Evolutionary conservation across 2,888 invertebrate species (phyloP).

Genomic region (Aromia moschata): DNA sequence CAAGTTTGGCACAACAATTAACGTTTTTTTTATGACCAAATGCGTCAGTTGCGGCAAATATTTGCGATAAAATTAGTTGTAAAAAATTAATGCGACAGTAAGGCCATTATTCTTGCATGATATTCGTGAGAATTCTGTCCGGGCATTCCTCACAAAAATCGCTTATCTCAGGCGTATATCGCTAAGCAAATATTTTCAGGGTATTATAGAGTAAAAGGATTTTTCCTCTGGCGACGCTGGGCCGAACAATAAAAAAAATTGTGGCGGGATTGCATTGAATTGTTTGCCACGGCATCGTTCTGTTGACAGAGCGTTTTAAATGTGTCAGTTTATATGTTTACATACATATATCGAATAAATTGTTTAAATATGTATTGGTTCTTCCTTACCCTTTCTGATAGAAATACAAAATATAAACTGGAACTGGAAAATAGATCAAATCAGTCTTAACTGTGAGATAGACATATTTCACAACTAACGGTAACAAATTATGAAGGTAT

Average conservation of each 20-base stretch:
- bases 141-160: not conserved
- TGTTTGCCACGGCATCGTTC: constrained; percentile 2
- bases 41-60: constrained; percentile 6
- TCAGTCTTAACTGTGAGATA: too few relatives aligned
- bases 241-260: not conserved
- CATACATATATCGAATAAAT: not conserved
- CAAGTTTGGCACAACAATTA: too few relatives aligned
- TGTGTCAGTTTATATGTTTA: not conserved
- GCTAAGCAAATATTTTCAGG: not conserved
- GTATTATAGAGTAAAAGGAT: not conserved
- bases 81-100: constrained; percentile 6
- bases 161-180: constrained; percentile 1
- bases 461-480: too few relatives aligned
- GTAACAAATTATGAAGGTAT: too few relatives aligned
- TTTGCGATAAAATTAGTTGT: constrained; percentile 7
- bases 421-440: too few relatives aligned
- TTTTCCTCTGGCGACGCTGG: not conserved
- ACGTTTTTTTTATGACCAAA: not conserved
- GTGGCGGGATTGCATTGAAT: constrained; percentile 1
- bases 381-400: too few relatives aligned
- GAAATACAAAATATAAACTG: too few relatives aligned
- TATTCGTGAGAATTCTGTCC: not conserved
- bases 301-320: constrained; percentile 3
- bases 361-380: not conserved
- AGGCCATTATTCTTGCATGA: not conserved